Base-by-base conservation (phyloP, 1,140 invertebrate genomes). In the Micrasema longulum region DNA sequence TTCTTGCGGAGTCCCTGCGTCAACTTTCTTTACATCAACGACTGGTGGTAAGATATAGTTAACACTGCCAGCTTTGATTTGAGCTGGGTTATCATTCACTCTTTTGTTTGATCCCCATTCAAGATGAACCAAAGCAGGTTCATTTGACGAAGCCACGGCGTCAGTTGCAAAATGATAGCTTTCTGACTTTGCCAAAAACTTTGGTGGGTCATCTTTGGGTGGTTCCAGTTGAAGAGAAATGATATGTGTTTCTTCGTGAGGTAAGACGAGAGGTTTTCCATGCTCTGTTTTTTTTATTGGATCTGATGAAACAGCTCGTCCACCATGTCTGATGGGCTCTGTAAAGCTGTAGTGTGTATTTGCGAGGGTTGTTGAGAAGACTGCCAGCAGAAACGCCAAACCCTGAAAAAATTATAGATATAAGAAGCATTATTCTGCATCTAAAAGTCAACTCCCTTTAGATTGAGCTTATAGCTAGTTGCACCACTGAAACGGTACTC, bases 71-170 rank as follows among this genome's bases (percentile, higher is more conserved):
- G 26, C 23, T 53, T 22, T 11, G 23, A 7, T 22, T n/a, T n/a
- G n/a, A n/a, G 26, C 26, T 6, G 50, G 50, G 2, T 22, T 26
- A 26, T n/a, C 10, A 53, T 26, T 22, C 0, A 35, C 3, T 35
- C 14, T 10, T 26, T 53, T 53, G 6, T 53, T 53, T 2, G 23
- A 53, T 35, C 50, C 50, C 50, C 50, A 53, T 26, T 53, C 10
- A 12, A 53, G 6, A 22, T 53, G 20, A 0, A 53, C 20, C 2
- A 53, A 23, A 1, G 10, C 20, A 6, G 50, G 50, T 0, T 22
- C 9, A n/a, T 53, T 35, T 1, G 26, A 53, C 1, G 22, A 23
- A n/a, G 50, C 20, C 20, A 26, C 9, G 0, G 50, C 20, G 26
- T 22, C 23, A n/a, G 50, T n/a, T n/a, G 20, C 50, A 26, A 53